Conservation (phyloP, 2,888 invertebrate species). For the Thalpophila matura region DNA sequence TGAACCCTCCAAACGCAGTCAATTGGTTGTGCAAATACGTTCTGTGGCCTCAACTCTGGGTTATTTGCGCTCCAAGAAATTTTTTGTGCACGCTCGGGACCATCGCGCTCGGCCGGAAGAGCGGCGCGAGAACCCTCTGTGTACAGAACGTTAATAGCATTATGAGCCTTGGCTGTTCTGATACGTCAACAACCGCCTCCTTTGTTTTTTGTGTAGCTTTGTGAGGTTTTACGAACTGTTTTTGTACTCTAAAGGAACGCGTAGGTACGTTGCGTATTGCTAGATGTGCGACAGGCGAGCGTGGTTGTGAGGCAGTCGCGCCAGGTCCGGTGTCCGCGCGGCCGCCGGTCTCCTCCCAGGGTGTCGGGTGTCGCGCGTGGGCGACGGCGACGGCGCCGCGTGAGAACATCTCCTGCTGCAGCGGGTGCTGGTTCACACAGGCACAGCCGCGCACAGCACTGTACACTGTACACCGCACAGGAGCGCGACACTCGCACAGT, state of each 20-base stretch:
- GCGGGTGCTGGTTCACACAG: neutral
- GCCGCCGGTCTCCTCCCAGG: constrained; percentile 11
- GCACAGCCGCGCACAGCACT: neutral
- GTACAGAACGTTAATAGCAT: constrained; percentile 26
- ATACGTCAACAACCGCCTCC: constrained; percentile 18
- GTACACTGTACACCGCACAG: too few relatives aligned
- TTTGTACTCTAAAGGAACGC: neutral
- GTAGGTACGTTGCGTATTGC: neutral
- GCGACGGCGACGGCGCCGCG: constrained; percentile 27
- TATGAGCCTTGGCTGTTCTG: constrained; percentile 25
- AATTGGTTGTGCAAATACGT: constrained; percentile 70
- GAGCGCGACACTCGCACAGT: neutral
- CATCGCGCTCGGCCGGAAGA: constrained; percentile 41
- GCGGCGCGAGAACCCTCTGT: constrained; percentile 28
- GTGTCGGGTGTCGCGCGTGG: constrained; percentile 47
- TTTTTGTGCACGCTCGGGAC: constrained; percentile 47
- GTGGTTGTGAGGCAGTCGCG: neutral
- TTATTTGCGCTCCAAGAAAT: constrained; percentile 53
- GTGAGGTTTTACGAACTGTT: neutral
- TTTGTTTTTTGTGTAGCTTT: constrained; percentile 12
- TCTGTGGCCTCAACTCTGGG: constrained; percentile 19
- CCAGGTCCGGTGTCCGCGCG: neutral
- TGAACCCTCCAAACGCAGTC: constrained; percentile 67
- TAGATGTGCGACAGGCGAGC: neutral
- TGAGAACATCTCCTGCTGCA: constrained; percentile 38